A percentile compares a stretch with the other conserved stretches of the same genome.
phyloP scores from a whole-genome alignment of 2,113 vertebrate species.

The Aviceda subcristata region DNA sequence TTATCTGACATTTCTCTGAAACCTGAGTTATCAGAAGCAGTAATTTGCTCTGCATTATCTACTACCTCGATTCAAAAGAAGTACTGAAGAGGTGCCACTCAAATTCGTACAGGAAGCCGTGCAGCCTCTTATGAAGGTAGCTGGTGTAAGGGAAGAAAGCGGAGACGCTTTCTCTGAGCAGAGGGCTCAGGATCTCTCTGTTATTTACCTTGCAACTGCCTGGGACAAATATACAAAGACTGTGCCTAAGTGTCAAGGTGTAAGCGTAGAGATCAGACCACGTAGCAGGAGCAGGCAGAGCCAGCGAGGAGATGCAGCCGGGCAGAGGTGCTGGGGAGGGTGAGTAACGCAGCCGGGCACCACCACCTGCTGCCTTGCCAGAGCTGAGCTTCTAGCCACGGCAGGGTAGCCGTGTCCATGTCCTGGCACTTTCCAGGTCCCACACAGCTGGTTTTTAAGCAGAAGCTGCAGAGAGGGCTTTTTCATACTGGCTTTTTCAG shows the following conservation, averaged over 20 bases:
- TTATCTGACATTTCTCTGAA: slow-evolving; percentile 27
- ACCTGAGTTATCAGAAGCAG: slow-evolving; percentile 24
- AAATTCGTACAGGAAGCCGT: background rate
- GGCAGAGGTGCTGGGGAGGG: background rate
- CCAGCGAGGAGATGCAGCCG: background rate
- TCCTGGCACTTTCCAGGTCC: background rate
- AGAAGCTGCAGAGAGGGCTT: background rate
- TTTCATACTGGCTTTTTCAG: background rate
- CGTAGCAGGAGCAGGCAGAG: background rate
- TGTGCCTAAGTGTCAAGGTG: background rate
- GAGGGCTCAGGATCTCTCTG: background rate
- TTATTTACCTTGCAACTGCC: background rate
- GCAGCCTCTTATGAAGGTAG: background rate
- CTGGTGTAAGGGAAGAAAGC: background rate
- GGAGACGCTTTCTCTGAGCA: background rate
- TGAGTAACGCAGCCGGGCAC: background rate
- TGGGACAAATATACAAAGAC: background rate
- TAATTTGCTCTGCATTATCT: slow-evolving; percentile 9
- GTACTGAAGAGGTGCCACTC: background rate
- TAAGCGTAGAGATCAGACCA: background rate
- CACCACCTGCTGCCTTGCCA: fast-evolving
- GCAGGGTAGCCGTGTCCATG: background rate
- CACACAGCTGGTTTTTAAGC: background rate
- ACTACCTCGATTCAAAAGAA: background rate
- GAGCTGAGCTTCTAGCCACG: background rate